These are phyloP conservation scores for Pyrochroa serraticornis DNA, from an alignment of 2,888 invertebrate species.

Conservation along the genomic window DNA sequence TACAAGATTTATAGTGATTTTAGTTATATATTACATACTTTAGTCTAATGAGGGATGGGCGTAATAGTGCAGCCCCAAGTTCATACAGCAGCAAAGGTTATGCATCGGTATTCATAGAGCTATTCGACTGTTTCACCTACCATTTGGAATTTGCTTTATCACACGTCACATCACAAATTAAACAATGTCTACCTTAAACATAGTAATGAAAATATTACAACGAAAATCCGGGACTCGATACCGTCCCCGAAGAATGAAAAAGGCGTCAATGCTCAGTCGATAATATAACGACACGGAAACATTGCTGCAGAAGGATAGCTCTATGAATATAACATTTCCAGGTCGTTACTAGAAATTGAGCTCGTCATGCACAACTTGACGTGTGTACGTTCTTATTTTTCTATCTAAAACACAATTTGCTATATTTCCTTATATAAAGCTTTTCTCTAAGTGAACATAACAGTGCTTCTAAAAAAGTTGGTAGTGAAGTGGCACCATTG, in stretches of 20 bases:
- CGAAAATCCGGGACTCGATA: slow-evolving; percentile 17
- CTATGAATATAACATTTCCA: slow-evolving; percentile 39
- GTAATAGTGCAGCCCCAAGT: slow-evolving; percentile 41
- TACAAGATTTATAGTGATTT: slow-evolving; percentile 55
- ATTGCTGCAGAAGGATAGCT: slow-evolving; percentile 31
- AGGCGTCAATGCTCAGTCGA: slow-evolving; percentile 14
- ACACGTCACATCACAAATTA: slow-evolving; percentile 43
- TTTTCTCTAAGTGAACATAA: slow-evolving; percentile 51
- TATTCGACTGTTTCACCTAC: slow-evolving; percentile 33
- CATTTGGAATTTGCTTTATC: slow-evolving; percentile 37
- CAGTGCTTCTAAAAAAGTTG: slow-evolving; percentile 51
- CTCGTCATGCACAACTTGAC: slow-evolving; percentile 49
- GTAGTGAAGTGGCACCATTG: slow-evolving; percentile 53
- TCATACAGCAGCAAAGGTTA: slow-evolving; percentile 32
- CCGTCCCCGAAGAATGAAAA: slow-evolving; percentile 13
- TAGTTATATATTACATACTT: slow-evolving; percentile 53
- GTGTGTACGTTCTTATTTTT: slow-evolving; percentile 38
- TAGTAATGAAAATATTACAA: slow-evolving; percentile 22
- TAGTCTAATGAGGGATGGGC: slow-evolving; percentile 52
- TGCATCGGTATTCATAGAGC: slow-evolving; percentile 41
- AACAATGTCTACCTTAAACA: slow-evolving; percentile 11
- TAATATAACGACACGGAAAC: slow-evolving; percentile 20
- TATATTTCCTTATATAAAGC: slow-evolving; percentile 51
- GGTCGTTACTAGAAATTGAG: slow-evolving; percentile 48
- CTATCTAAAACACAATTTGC: slow-evolving; percentile 53